Evolutionary conservation across 2,113 vertebrate genomes (phyloP).

Genomic region (Loxodonta africana): DNA sequence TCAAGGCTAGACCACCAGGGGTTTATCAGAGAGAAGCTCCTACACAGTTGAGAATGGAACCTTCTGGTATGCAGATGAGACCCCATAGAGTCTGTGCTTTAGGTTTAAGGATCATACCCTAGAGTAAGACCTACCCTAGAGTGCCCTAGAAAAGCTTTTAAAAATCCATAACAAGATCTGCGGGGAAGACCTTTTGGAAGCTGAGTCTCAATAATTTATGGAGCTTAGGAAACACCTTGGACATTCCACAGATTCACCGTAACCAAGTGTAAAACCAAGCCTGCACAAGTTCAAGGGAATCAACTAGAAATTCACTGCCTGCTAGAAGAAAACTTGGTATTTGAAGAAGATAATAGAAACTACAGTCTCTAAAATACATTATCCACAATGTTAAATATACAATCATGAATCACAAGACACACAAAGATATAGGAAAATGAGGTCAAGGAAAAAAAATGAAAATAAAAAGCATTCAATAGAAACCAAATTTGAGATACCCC

Average conservation of each 20-base stretch:
- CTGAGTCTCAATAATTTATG: too few species aligned
- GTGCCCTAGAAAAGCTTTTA: background rate
- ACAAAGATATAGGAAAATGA: background rate
- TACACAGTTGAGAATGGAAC: background rate
- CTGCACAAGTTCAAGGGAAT: background rate
- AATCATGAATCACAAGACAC: background rate
- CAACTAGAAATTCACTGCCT: too few species aligned
- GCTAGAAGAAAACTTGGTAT: background rate
- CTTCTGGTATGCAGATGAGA: background rate
- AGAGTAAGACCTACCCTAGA: background rate
- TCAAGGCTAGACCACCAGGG: background rate
- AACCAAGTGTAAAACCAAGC: background rate
- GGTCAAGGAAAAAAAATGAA: background rate
- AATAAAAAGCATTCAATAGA: background rate
- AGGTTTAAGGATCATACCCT: background rate
- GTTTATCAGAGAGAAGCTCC: background rate
- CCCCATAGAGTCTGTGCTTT: background rate
- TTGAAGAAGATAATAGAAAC: background rate
- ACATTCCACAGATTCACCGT: background rate
- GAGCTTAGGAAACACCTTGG: background rate
- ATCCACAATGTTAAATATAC: background rate
- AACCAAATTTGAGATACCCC: background rate
- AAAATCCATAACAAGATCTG: background rate
- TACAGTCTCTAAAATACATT: background rate
- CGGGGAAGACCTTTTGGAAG: background rate